phyloP scores from a whole-genome alignment of 2,888 invertebrate genomes.

The Ormyrus labotus region DNA sequence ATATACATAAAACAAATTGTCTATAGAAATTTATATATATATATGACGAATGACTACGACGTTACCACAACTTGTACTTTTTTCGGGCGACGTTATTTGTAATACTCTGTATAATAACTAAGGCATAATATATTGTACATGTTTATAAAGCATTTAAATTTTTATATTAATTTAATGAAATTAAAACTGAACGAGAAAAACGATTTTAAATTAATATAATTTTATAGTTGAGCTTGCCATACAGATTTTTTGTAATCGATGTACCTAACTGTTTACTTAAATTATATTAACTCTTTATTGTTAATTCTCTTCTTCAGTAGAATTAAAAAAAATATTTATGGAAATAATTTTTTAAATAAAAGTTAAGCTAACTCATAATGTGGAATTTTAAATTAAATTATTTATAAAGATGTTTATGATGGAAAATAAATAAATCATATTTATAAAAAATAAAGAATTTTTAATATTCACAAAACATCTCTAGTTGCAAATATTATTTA shows the following conservation, averaged over 20 bases:
- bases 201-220: conserved; percentile 12
- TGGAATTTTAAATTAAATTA: not conserved
- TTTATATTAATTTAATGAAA: conserved; percentile 33
- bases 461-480: too few relatives aligned
- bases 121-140: conserved; percentile 53
- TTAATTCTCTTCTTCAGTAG: not conserved
- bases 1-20: conserved; percentile 39
- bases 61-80: conserved; percentile 48
- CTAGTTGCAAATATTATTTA: too few relatives aligned
- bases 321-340: not conserved
- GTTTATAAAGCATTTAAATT: conserved; percentile 40
- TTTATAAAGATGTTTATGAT: too few relatives aligned
- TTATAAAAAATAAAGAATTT: too few relatives aligned
- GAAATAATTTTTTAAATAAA: not conserved
- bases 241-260: not conserved
- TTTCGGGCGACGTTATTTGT: conserved; percentile 45
- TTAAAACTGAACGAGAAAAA: not conserved
- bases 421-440: too few relatives aligned
- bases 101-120: conserved; percentile 54
- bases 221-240: not conserved
- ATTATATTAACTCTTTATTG: not conserved
- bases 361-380: not conserved
- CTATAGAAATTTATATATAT: conserved; percentile 41
- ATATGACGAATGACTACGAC: conserved; percentile 38
- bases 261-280: not conserved